Base-by-base conservation (phyloP, 2,797 vertebrate species). In the Falco naumanni region DNA sequence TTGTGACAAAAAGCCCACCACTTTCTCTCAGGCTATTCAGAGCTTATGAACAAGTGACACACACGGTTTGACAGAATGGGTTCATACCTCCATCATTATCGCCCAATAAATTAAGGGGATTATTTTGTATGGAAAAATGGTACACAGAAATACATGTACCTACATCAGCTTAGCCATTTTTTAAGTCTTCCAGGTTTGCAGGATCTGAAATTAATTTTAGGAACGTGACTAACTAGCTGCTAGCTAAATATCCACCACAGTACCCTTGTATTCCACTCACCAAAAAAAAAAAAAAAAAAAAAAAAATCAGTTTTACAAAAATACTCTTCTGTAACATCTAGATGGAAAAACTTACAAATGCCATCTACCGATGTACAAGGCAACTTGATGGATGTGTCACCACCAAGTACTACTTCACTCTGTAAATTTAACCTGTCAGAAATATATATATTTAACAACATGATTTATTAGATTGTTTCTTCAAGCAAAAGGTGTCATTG, bases 61-160 rank as follows among this genome's bases (percentile, higher is more conserved):
- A 95, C 33, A 12, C 70, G 82, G 82, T 50, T 71, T 97, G 96
- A 97, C 96, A 97, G 97, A 97, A 95, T 87, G 92, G 84, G 96
- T 87, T 97, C 97, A 95, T 45, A 92, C 57, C 85, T 96, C 93
- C 88, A 66, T 92, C 93, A 84, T 11, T 48, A 85, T 39, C 96
- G 89, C 61, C 48, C 70, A 54, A 95, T 54, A 95, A 81, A 95
- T 84, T 88, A 90, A 95, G 59, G 43, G 22, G 56, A 90, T 91
- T 72, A 34, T 94, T 72, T 88, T 59, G 84, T 54, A 87, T 29
- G 60, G 69, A 94, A 87, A 96, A 89, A 64, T 3, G 10, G 14
- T 45, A 69, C 45, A 8, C 17, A 50, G 5, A 80, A n/a, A 91
- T 4, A 11, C 0, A 80, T 1, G 16, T 17, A 64, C 5, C 31